phyloP scores from a whole-genome alignment of 2,113 vertebrate genomes.

The Dascyllus trimaculatus region DNA sequence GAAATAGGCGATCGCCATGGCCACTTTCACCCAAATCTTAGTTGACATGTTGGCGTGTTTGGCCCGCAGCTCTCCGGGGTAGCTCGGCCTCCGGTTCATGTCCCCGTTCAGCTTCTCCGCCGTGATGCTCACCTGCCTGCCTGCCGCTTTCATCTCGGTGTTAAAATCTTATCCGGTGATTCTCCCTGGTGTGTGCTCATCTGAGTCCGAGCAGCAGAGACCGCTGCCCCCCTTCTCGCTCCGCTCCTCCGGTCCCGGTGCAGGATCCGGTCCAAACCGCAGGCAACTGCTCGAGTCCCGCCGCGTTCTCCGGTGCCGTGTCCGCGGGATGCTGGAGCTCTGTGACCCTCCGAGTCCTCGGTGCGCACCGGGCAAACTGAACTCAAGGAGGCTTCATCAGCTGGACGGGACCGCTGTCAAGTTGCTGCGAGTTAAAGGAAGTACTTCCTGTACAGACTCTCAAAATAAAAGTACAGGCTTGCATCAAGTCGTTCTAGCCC shows the following conservation, averaged over 20 bases:
- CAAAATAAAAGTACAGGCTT: slow-evolving; percentile 42
- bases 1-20: slow-evolving; percentile 89
- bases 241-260: not conserved
- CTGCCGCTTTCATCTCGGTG: slow-evolving; percentile 76
- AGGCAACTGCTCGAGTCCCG: slow-evolving; percentile 4
- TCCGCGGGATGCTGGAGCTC: not conserved
- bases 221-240: not conserved
- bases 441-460: slow-evolving; percentile 1
- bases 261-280: not conserved
- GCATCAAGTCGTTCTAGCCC: no score
- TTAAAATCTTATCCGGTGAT: not conserved
- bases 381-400: slow-evolving; percentile 57
- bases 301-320: not conserved
- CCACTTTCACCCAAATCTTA: slow-evolving; percentile 90
- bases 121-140: slow-evolving; percentile 43
- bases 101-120: slow-evolving; percentile 81
- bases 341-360: slow-evolving; percentile 40
- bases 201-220: slow-evolving; percentile 52
- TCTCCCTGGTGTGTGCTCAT: slow-evolving; percentile 47
- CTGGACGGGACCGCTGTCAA: slow-evolving; percentile 65
- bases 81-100: slow-evolving; percentile 84
- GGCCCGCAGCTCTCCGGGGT: slow-evolving; percentile 85
- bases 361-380: slow-evolving; percentile 62
- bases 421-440: accelerated
- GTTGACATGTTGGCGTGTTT: slow-evolving; percentile 82